These are phyloP conservation scores for Mionectes olivaceus DNA, from an alignment of 2,797 vertebrate species.

Conservation along the genomic window DNA sequence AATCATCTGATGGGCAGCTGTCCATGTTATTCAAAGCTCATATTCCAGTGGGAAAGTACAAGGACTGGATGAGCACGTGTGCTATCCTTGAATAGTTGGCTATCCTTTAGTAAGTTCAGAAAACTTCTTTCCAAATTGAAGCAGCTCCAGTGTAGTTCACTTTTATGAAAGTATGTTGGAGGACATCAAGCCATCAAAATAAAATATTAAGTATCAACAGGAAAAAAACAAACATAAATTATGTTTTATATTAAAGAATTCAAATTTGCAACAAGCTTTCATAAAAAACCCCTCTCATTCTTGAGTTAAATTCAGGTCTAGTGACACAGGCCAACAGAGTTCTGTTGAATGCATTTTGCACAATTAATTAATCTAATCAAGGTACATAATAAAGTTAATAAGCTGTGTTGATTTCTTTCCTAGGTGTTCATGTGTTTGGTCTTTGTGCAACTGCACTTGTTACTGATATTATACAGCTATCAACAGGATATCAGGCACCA, in stretches of 20 bases:
- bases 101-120: background rate
- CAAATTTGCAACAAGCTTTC: background rate
- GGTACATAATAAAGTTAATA: constrained; percentile 14
- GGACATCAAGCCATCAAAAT: background rate
- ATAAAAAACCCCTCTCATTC: background rate
- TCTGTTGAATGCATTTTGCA: background rate
- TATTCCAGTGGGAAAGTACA: background rate
- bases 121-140: background rate
- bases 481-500: constrained; percentile 93
- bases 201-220: background rate
- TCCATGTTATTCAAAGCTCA: background rate
- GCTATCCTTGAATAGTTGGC: background rate
- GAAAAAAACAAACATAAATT: background rate
- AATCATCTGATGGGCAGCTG: background rate
- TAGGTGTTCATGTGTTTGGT: constrained; percentile 95
- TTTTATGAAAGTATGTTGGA: background rate
- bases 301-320: background rate
- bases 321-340: background rate
- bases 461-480: constrained; percentile 96
- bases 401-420: background rate
- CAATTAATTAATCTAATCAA: background rate
- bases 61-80: background rate
- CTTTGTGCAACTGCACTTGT: constrained; percentile 96
- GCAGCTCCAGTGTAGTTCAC: background rate
- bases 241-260: background rate